These are phyloP conservation scores for Pluvianellus socialis DNA, from an alignment of 2,113 vertebrate genomes.

Conservation along the genomic window DNA sequence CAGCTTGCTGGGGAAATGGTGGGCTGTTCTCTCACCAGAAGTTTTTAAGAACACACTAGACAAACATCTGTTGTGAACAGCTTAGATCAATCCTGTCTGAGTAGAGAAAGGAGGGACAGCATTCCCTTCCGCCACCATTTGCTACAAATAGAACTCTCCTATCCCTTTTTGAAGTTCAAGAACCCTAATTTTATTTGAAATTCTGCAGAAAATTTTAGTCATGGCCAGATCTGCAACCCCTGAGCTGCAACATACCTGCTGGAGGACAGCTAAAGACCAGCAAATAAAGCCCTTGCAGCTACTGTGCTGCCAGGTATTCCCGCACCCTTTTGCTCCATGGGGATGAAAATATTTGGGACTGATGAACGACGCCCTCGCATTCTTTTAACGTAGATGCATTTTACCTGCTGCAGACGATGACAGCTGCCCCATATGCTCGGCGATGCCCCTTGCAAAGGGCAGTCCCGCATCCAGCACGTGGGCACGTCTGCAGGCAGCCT, in stretches of 20 bases:
- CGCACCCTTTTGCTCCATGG: accelerated
- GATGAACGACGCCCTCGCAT: background rate
- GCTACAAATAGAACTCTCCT: background rate
- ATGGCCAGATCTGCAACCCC: background rate
- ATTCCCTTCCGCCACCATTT: background rate
- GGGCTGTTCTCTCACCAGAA: constrained; percentile 14
- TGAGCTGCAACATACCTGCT: background rate
- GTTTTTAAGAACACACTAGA: constrained; percentile 19
- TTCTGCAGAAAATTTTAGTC: background rate
- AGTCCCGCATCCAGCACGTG: accelerated
- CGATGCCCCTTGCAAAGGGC: background rate
- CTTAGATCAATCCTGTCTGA: constrained; percentile 50
- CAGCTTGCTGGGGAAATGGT: constrained; percentile 1
- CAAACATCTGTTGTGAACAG: constrained; percentile 51
- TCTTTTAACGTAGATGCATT: background rate
- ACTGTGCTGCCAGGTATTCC: background rate
- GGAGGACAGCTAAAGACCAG: background rate
- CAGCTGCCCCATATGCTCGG: accelerated
- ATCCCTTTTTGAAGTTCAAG: background rate
- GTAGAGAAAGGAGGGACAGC: background rate
- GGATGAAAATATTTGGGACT: background rate
- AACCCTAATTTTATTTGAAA: background rate
- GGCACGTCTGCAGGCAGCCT: background rate
- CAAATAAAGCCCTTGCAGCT: background rate
- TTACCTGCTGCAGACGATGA: background rate